Percentiles rank a stretch among this genome's conserved stretches.
Evolutionary conservation across 2,113 vertebrate species (phyloP).

Genomic region (Microtus montanus): DNA sequence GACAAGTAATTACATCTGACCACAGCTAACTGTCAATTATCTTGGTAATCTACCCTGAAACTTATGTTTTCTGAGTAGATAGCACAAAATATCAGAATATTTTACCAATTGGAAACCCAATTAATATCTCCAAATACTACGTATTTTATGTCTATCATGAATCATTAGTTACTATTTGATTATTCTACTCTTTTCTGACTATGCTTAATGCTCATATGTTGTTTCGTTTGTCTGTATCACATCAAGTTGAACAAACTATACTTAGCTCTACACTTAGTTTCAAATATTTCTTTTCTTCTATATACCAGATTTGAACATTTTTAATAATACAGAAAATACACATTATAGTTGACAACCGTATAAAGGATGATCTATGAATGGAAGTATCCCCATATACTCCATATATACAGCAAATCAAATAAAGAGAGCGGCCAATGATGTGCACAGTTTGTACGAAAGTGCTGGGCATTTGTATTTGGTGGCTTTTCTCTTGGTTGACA

Average conservation of each 20-base stretch:
- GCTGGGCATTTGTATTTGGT: neutral
- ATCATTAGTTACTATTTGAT: neutral
- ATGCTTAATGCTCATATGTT: neutral
- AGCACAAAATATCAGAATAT: neutral
- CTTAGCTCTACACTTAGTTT: conserved; percentile 4
- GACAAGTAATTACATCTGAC: neutral
- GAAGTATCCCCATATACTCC: neutral
- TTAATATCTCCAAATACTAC: conserved; percentile 14
- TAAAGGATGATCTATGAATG: neutral
- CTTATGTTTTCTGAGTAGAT: conserved; percentile 6
- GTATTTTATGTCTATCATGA: neutral
- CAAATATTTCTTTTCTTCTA: conserved; percentile 37
- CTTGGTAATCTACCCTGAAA: neutral
- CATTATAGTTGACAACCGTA: conserved; percentile 16
- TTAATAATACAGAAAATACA: conserved; percentile 1
- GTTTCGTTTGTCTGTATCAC: conserved; percentile 3
- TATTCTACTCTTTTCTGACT: neutral
- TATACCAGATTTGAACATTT: neutral
- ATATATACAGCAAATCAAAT: neutral
- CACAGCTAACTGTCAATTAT: neutral
- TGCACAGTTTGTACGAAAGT: neutral
- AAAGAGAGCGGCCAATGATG: neutral
- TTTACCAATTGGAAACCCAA: neutral
- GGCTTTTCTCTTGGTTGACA: conserved; percentile 18
- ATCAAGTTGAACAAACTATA: conserved; percentile 12